A percentile compares a stretch with the other conserved stretches of the same genome.
Conservation (phyloP, 2,113 vertebrate species). For the Colistium nudipinnis region DNA sequence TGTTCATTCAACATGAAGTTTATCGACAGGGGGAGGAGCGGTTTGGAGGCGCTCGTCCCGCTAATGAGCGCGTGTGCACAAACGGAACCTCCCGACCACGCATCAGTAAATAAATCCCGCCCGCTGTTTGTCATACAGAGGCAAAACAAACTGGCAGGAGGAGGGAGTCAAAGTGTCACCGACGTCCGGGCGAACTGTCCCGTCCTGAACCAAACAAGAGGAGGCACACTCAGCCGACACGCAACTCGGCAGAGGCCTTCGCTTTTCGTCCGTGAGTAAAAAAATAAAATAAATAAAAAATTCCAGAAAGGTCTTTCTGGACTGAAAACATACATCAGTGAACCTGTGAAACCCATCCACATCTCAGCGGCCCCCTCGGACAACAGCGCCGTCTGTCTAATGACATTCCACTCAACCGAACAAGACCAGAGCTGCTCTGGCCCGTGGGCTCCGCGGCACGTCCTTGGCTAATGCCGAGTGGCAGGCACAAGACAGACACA, state of each 20-base stretch:
- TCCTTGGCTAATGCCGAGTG: conserved; percentile 65
- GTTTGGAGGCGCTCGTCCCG: conserved; percentile 34
- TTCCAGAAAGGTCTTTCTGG: not conserved
- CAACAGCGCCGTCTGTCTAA: conserved; percentile 49
- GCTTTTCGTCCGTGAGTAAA: too few species aligned
- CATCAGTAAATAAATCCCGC: conserved; percentile 50
- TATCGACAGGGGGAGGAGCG: conserved; percentile 66
- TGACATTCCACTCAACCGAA: conserved; percentile 59
- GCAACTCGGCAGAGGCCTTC: not conserved
- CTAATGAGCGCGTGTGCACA: conserved; percentile 33
- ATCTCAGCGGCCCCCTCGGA: conserved; percentile 25
- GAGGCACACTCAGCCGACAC: conserved; percentile 6
- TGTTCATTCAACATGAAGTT: conserved; percentile 68
- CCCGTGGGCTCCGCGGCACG: conserved; percentile 49
- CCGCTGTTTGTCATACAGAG: conserved; percentile 37
- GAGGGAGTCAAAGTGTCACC: conserved; percentile 16
- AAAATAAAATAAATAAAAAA: too few species aligned
- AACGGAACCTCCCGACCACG: conserved; percentile 24
- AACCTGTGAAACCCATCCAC: conserved; percentile 9
- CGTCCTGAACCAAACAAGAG: conserved; percentile 20
- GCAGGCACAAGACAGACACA: conserved; percentile 61
- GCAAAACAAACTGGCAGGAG: conserved; percentile 11
- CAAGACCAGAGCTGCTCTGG: conserved; percentile 51
- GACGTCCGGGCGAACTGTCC: conserved; percentile 41
- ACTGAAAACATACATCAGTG: not conserved